Base-by-base conservation (phyloP, 2,888 invertebrate genomes). In the Melinaea menophilus region DNA sequence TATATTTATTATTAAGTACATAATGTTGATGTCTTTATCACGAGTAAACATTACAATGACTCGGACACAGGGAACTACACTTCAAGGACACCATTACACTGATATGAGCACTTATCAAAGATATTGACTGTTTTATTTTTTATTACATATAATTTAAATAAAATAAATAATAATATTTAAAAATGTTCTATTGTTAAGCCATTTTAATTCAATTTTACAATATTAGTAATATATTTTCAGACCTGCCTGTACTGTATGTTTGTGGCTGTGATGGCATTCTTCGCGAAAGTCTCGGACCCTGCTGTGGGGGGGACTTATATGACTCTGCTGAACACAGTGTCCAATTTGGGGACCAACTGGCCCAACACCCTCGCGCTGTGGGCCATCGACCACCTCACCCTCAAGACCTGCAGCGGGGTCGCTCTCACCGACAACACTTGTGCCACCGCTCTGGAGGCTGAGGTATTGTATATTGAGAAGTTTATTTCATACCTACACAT, bases 261-360 rank as follows among this genome's bases (percentile, higher is more conserved):
- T 85, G 99, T 99, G 4, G 95, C 99, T 0, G 93, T 95, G 65
- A 99, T 99, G 98, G 97, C 98, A 9, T 99, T 99, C 91, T 98
- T 97, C 85, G 99, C 99, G 0, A 96, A 97, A 86, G 94, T 99
- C 58, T 98, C 98, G 66, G 99, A 99, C 83, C 98, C 99, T 0
- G 92, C 95, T 0, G 97, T 99, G 0, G 99, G 99, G 2, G 99
- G 99, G 4, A 99, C 99, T 0, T 99, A 99, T 82, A 99, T 99
- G 99, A 99, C 99, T 0, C 92, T 99, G 59, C 91, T 99, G 13
- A 99, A 99, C 83, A 99, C 99, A 0, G 92, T 99, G 33, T 94
- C 95, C 57, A 99, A 99, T 91, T 92, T 99, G 64, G 99, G 99
- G n/a, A 97, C 97, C 5, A 99, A 98, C 80, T 99, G 99, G 99